A percentile compares a stretch with the other conserved stretches of the same genome.
These are phyloP conservation scores for Phylloscopus trochilus DNA, from an alignment of 2,113 vertebrate genomes.

Conservation along the genomic window DNA sequence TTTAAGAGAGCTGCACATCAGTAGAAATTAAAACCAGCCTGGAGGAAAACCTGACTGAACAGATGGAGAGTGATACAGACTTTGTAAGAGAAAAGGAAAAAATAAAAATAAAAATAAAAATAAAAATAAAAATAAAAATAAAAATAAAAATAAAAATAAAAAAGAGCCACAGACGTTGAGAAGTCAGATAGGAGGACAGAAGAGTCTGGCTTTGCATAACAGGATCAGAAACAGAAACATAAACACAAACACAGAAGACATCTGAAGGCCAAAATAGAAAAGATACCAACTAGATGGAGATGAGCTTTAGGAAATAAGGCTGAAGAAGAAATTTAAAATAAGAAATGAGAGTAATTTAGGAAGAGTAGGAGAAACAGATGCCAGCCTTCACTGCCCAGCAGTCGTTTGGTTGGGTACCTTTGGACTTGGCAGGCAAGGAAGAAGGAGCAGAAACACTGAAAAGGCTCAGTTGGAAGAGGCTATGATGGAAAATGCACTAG, in stretches of 20 bases:
- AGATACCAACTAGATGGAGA: background rate
- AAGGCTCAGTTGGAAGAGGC: background rate
- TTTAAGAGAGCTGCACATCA: background rate
- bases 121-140: too few relatives aligned
- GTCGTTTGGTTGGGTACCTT: background rate
- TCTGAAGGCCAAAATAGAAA: background rate
- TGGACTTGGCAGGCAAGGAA: background rate
- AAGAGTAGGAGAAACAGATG: background rate
- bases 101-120: background rate
- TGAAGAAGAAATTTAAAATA: background rate
- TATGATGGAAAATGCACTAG: background rate
- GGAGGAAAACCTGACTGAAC: background rate
- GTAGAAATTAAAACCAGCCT: background rate
- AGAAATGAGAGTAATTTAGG: background rate
- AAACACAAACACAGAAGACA: background rate
- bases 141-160: background rate
- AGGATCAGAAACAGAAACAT: background rate
- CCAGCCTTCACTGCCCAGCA: background rate
- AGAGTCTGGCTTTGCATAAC: background rate
- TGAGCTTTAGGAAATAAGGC: background rate
- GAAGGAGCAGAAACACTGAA: background rate
- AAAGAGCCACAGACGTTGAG: background rate
- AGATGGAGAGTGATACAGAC: background rate
- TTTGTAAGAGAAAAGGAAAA: background rate
- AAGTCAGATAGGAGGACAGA: background rate